Base-by-base conservation (phyloP, 2,797 vertebrate genomes). In the Iguana delicatissima region DNA sequence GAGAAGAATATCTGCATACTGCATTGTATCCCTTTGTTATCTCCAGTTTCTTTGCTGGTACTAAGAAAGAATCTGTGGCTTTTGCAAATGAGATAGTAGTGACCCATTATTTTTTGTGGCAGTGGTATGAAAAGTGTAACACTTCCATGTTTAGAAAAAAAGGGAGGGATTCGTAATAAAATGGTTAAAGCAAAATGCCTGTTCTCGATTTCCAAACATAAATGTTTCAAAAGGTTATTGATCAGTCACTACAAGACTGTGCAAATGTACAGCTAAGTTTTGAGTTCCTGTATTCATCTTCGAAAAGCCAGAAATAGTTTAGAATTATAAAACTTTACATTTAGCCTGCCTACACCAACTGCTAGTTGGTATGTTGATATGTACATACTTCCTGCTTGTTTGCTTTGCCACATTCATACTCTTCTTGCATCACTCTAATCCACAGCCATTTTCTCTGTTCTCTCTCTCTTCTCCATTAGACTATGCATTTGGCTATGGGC, bases 121-220 rank as follows among this genome's bases (percentile, higher is more conserved):
- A n/a, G 16, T 57, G 84, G 72, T 79, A 79, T 13, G 1, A 74
- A 18, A 22, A 93, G 86, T 1, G 50, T 24, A 85, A 50, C 38
- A 62, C 50, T 0, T 46, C 79, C 35, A 46, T 9, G 12, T 14
- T 84, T 74, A 26, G 10, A 67, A 79, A 10, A 55, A 35, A 42
- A 42, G 46, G 12, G 18, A 4, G 29, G 46, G 67, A 1, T 1
- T 86, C 1, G n/a, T 32, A 91, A 32, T 35, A 62, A 20, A 84
- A 84, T n/a, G 4, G 84, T 1, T 69, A n/a, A 26, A 74, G 46
- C 76, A 87, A 91, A 82, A 88, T 91, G 88, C 80, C 12, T 85
- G 29, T 6, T 91, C 64, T 92, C 69, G 87, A 82, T 82, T 93
- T 94, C 80, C 84, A 91, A 57, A 84, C 55, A 89, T 35, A 80